Conservation (phyloP, 2,797 vertebrate species). For the Syndactyla subalaris region DNA sequence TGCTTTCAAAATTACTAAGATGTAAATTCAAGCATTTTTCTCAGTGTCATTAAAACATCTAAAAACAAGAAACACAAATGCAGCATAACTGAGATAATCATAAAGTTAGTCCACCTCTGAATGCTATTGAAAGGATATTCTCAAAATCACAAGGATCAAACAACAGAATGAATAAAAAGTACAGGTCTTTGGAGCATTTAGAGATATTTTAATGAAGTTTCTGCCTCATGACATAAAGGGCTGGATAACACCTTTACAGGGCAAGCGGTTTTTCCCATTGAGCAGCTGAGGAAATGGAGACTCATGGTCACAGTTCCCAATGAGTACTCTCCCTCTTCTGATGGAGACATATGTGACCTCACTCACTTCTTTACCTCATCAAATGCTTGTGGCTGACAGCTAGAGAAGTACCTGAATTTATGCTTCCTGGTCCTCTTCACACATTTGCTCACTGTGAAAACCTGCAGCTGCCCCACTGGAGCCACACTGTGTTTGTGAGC, state of each 20-base stretch:
- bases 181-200: not conserved
- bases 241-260: not conserved
- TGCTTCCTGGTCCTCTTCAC: not conserved
- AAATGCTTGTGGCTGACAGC: not conserved
- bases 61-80: not conserved
- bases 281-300: not conserved
- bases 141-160: not conserved
- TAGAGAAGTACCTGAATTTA: not conserved
- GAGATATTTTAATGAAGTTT: not conserved
- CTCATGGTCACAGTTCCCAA: not conserved
- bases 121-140: not conserved
- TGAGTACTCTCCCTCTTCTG: not conserved
- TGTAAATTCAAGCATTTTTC: not conserved
- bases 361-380: not conserved
- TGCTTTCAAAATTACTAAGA: not conserved
- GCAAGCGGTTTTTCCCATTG: not conserved
- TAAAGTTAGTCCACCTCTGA: not conserved
- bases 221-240: not conserved
- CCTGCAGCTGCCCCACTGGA: not conserved
- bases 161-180: not conserved
- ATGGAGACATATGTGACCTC: not conserved
- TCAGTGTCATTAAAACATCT: not conserved
- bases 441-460: not conserved
- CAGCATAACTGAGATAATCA: not conserved
- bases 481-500: rapidly evolving